phyloP scores from a whole-genome alignment of 2,888 invertebrate species.

The Lordiphosa fenestrarum region DNA sequence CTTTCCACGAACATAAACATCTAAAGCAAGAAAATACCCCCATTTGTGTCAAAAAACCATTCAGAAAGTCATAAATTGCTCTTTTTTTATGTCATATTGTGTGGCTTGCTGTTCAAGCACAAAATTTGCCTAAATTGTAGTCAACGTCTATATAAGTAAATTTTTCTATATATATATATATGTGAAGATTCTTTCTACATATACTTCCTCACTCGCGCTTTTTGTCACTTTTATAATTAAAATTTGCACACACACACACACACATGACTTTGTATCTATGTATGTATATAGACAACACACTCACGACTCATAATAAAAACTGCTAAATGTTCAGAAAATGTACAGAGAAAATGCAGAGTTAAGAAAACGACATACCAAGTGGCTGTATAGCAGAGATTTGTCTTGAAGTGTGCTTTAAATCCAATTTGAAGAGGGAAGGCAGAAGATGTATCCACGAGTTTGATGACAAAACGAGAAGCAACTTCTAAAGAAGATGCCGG shows the following conservation, averaged over 20 bases:
- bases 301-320: slow-evolving; percentile 31
- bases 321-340: slow-evolving; percentile 34
- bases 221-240: slow-evolving; percentile 67
- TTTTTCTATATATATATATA: slow-evolving; percentile 17
- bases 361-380: slow-evolving; percentile 50
- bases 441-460: slow-evolving; percentile 54
- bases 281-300: slow-evolving; percentile 29
- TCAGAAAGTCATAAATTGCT: slow-evolving; percentile 26
- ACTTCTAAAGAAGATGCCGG: slow-evolving; percentile 33
- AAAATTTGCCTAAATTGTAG: slow-evolving; percentile 40
- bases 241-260: slow-evolving; percentile 47
- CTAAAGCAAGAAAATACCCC: slow-evolving; percentile 6
- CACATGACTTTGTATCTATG: slow-evolving; percentile 37
- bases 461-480: slow-evolving; percentile 27
- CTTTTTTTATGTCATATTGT: slow-evolving; percentile 4
- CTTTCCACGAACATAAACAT: slow-evolving; percentile 9
- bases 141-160: slow-evolving; percentile 30
- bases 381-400: slow-evolving; percentile 19
- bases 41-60: slow-evolving; percentile 11
- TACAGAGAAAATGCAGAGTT: slow-evolving; percentile 8
- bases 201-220: slow-evolving; percentile 21
- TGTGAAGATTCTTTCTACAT: slow-evolving; percentile 12
- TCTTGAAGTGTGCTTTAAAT: slow-evolving; percentile 41
- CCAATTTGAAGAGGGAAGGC: slow-evolving; percentile 38
- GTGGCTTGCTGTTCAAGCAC: slow-evolving; percentile 8